Percentiles rank a stretch among this genome's conserved stretches.
phyloP scores from a whole-genome alignment of 1,140 invertebrate species.

The Tetragnatha versicolor region DNA sequence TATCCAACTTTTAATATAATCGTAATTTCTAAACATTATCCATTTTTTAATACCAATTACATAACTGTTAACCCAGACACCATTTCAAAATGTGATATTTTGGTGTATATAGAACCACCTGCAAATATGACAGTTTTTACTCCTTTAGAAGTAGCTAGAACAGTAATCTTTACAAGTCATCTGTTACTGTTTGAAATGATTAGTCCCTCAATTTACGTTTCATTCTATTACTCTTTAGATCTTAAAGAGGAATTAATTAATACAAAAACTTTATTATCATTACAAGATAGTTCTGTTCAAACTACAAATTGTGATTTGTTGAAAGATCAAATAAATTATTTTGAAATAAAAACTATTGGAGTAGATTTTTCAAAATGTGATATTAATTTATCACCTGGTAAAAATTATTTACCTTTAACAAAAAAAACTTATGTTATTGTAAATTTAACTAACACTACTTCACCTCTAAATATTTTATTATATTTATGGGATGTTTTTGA shows the following conservation, averaged over 20 bases:
- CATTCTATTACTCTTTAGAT: background rate
- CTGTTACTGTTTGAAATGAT: background rate
- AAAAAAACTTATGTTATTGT: background rate
- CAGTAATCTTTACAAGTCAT: slow-evolving; percentile 15
- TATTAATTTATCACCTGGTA: background rate
- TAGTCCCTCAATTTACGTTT: background rate
- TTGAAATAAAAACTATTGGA: slow-evolving; percentile 4
- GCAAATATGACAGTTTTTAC: background rate
- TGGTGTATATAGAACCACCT: background rate
- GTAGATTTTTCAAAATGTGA: slow-evolving; percentile 2
- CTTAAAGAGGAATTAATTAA: slow-evolving; percentile 4
- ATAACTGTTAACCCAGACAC: background rate
- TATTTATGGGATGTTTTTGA: slow-evolving; percentile 11
- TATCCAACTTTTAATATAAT: slow-evolving; percentile 1
- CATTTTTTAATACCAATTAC: background rate
- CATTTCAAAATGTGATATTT: background rate
- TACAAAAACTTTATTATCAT: background rate
- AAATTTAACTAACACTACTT: slow-evolving; percentile 1
- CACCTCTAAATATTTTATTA: background rate
- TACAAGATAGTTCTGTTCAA: slow-evolving; percentile 11
- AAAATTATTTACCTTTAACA: background rate
- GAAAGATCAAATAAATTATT: slow-evolving; percentile 7
- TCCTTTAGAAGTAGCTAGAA: background rate
- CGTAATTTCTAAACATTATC: slow-evolving; percentile 9
- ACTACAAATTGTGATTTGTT: background rate